These are phyloP conservation scores for Andricus grossulariae DNA, from an alignment of 1,140 invertebrate species.

Conservation along the genomic window DNA sequence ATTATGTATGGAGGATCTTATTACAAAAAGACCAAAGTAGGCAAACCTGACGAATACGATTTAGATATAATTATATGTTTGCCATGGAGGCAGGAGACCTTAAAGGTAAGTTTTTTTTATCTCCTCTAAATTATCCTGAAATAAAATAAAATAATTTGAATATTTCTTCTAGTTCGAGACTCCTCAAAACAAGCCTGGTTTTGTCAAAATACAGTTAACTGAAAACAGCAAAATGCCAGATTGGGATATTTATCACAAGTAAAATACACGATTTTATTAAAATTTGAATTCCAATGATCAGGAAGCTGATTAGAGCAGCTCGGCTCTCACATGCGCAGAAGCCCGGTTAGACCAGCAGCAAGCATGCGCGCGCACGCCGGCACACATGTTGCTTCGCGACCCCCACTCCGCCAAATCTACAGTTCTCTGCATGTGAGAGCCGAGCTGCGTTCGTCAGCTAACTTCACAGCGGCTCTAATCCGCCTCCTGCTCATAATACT, in stretches of 20 bases:
- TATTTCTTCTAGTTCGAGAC: constrained; percentile 36
- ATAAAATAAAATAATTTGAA: constrained; percentile 13
- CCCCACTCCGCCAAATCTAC: no score
- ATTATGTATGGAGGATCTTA: constrained; percentile 74
- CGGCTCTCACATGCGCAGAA: no score
- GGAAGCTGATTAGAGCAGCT: no score
- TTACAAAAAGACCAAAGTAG: constrained; percentile 74
- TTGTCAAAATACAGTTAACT: constrained; percentile 44
- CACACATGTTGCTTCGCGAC: no score
- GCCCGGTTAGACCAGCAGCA: no score
- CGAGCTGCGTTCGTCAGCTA: no score
- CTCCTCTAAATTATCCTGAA: neutral
- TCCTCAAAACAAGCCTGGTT: constrained; percentile 39
- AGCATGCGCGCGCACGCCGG: no score
- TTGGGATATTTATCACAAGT: constrained; percentile 42
- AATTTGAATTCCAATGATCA: neutral
- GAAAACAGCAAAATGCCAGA: constrained; percentile 22
- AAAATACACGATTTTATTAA: constrained; percentile 26
- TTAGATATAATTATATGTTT: constrained; percentile 73
- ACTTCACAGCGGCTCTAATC: no score
- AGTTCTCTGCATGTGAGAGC: no score
- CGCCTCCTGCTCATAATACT: no score
- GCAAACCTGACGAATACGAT: constrained; percentile 75
- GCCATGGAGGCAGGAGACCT: constrained; percentile 45
- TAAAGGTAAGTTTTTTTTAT: constrained; percentile 14